Base-by-base conservation (phyloP, 2,113 vertebrate genomes). In the Bubalus kerabau region DNA sequence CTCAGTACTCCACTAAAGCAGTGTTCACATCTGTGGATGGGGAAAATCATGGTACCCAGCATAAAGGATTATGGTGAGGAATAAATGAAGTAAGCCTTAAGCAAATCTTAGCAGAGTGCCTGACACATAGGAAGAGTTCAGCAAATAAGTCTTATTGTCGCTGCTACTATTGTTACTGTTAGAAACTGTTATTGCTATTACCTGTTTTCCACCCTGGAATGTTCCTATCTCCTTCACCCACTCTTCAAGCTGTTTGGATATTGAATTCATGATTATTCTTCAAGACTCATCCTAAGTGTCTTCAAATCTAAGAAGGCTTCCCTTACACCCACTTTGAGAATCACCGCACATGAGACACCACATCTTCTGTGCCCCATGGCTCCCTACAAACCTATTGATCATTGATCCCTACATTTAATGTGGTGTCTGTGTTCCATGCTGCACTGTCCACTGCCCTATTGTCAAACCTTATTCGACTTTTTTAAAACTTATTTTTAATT, bases 11-110 rank as follows among this genome's bases (percentile, higher is more conserved):
- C 13, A 43, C 36, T 86, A 50, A 60, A 74, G 28, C 36, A 98
- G 3, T 80, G 84, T 93, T 50, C 74, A 67, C 24, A 17, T 76
- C 96, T 87, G 32, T 64, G 93, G 95, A 97, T 48, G 0, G 17
- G 13, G 16, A 3, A 30, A 36, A 67, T 7, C 0, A 21, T 50
- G 52, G 15, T 3, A 40, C 11, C 21, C 59, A 46, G 9, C 15
- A 6, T 14, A 46, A 56, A 92, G n/a, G 46, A 57, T 21, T 43
- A 3, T 32, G 59, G 43, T 50, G 17, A 84, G 15, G n/a, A 92
- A 36, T 19, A 40, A 14, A 13, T 86, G 67, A 94, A 30, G 21
- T 32, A 32, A 80, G 50, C 19, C 7, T 54, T 36, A 28, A 26
- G 57, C 78, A 76, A 82, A 52, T 85, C 67, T 43, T 28, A 62